These are phyloP conservation scores for Argyresthia goedartella DNA, from an alignment of 2,888 invertebrate genomes.

Conservation along the genomic window DNA sequence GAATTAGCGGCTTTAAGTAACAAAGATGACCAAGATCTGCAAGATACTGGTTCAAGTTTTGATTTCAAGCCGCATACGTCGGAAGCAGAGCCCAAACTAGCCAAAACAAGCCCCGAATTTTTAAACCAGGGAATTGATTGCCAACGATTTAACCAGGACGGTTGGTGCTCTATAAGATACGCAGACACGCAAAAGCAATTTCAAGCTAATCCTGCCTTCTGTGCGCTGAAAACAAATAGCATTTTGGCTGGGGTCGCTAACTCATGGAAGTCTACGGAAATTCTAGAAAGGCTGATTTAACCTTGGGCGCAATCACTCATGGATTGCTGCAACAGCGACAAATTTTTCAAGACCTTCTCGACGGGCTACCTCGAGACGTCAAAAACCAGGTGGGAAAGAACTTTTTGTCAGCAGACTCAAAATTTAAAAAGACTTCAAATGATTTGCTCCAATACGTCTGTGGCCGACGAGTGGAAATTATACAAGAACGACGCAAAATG, in stretches of 20 bases:
- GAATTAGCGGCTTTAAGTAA: no score
- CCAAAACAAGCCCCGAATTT: no score
- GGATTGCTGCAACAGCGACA: not conserved
- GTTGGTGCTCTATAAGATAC: not conserved
- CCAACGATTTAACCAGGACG: not conserved
- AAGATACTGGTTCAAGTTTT: no score
- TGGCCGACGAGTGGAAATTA: slow-evolving; percentile 7
- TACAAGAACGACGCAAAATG: slow-evolving; percentile 5
- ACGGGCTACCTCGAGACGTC: slow-evolving; percentile 3
- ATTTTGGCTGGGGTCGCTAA: not conserved
- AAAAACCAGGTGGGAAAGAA: slow-evolving; percentile 4
- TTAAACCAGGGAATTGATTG: slow-evolving; percentile 6
- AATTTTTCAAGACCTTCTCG: not conserved
- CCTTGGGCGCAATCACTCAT: not conserved
- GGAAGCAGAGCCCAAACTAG: no score
- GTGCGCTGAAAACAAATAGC: not conserved
- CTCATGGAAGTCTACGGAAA: not conserved
- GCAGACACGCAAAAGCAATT: not conserved
- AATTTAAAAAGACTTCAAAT: slow-evolving; percentile 9
- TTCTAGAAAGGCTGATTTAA: not conserved
- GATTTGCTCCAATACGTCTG: slow-evolving; percentile 10
- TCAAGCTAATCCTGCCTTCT: not conserved
- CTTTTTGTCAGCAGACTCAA: slow-evolving; percentile 7
- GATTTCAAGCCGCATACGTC: no score
- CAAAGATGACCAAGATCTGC: no score